phyloP scores from a whole-genome alignment of 1,140 invertebrate genomes.

The Heliconius hewitsoni region DNA sequence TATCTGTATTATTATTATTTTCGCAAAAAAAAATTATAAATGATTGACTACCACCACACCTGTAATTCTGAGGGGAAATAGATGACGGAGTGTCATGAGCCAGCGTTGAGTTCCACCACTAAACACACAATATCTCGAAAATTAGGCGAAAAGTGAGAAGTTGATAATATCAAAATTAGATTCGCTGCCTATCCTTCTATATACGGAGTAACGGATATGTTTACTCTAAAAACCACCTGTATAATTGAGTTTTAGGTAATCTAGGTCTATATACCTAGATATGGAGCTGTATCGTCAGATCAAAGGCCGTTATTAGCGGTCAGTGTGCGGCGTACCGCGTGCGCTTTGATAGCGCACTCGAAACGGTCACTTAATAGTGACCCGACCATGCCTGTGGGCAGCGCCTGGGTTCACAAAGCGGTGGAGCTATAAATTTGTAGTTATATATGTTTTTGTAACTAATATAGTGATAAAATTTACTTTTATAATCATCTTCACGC shows the following conservation, averaged over 20 bases:
- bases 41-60: no score
- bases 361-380: conserved; percentile 26
- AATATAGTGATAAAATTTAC: not conserved
- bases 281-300: conserved; percentile 1
- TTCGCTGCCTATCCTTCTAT: no score
- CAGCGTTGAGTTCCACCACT: no score
- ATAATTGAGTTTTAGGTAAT: not conserved
- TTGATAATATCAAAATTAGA: no score
- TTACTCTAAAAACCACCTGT: not conserved
- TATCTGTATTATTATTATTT: no score
- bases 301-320: conserved; percentile 18
- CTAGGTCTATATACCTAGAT: not conserved
- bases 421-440: not conserved
- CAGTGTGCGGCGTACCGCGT: conserved; percentile 14
- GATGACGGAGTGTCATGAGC: no score
- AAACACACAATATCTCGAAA: no score
- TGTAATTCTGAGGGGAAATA: no score
- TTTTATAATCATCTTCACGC: no score
- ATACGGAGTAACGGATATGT: no score
- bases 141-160: no score
- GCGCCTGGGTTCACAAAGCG: not conserved
- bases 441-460: not conserved
- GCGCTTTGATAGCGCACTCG: not conserved
- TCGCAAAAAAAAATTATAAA: no score
- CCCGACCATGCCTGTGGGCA: not conserved